Evolutionary conservation across 2,113 vertebrate genomes (phyloP).

Genomic region (Prionailurus bengalensis): DNA sequence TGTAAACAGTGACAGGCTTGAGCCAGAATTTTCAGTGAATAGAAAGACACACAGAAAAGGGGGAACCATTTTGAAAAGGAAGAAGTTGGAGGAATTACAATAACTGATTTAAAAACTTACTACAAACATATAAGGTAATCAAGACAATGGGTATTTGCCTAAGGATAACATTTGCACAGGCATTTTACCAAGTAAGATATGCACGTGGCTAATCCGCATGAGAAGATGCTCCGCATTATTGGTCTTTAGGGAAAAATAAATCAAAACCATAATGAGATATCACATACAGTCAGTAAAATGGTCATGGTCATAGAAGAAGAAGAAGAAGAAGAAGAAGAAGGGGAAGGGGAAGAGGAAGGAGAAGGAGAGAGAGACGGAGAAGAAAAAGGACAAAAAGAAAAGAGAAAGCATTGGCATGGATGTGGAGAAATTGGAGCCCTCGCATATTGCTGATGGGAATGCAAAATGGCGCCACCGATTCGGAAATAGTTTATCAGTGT

Average conservation of each 20-base stretch:
- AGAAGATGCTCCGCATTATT: neutral
- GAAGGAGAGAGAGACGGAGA: no score
- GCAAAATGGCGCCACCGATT: neutral
- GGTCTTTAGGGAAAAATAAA: neutral
- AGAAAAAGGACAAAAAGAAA: no score
- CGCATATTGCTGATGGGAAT: no score
- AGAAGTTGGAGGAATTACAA: neutral
- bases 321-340: no score
- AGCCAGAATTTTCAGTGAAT: neutral
- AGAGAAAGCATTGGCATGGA: rapidly evolving
- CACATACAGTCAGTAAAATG: neutral
- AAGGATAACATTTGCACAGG: neutral
- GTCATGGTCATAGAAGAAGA: neutral
- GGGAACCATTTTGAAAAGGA: neutral
- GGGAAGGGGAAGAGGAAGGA: neutral
- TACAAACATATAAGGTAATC: neutral
- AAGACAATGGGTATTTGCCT: neutral
- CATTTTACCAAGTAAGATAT: neutral
- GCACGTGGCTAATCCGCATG: neutral
- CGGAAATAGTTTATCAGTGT: neutral
- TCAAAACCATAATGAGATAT: neutral
- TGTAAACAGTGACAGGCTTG: neutral
- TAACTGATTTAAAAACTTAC: neutral
- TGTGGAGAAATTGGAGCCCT: neutral
- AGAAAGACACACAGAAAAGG: neutral